A percentile compares a stretch with the other conserved stretches of the same genome.
phyloP scores from a whole-genome alignment of 2,888 invertebrate genomes.

The Drosophila greeni region DNA sequence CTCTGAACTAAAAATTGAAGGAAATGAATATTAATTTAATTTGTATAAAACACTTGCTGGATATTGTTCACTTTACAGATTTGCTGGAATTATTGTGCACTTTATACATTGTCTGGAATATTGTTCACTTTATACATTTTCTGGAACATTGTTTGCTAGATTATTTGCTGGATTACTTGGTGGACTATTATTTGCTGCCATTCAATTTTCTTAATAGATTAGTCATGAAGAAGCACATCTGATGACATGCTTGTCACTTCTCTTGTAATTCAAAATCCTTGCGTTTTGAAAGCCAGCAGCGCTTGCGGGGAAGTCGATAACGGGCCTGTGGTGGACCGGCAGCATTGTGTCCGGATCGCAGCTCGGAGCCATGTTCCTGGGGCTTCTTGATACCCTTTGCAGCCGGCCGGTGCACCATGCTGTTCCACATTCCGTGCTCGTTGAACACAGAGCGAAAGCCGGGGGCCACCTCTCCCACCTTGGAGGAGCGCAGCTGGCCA shows the following conservation, averaged over 20 bases:
- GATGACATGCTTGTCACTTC: background rate
- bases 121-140: background rate
- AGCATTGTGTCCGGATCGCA: background rate
- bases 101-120: too few species aligned
- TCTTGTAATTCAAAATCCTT: background rate
- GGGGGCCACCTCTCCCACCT: constrained; percentile 11
- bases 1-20: too few species aligned
- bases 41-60: too few species aligned
- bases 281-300: constrained; percentile 20
- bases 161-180: too few species aligned
- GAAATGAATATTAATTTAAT: too few species aligned
- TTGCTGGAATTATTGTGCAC: too few species aligned
- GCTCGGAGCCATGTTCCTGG: background rate
- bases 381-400: background rate
- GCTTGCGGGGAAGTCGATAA: constrained; percentile 15
- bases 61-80: too few species aligned
- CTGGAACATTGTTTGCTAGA: too few species aligned
- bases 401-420: background rate
- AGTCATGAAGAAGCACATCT: too few species aligned
- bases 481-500: constrained; percentile 1
- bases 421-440: constrained; percentile 23
- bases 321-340: background rate
- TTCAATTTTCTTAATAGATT: too few species aligned
- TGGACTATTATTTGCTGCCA: too few species aligned
- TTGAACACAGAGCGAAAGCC: constrained; percentile 17